phyloP scores from a whole-genome alignment of 2,797 vertebrate species.

The Brotogeris chrysoptera region DNA sequence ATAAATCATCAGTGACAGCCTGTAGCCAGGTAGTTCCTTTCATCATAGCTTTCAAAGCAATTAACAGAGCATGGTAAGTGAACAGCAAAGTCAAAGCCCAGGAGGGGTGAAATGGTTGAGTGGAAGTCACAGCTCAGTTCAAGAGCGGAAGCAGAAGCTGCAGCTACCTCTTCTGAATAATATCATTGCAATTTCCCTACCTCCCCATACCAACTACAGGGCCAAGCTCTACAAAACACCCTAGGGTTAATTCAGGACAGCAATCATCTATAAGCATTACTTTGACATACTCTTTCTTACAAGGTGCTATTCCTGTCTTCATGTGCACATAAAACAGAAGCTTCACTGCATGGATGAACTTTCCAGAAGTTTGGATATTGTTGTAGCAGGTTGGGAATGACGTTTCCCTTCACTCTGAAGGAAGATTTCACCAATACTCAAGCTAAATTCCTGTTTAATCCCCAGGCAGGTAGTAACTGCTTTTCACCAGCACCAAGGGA shows the following conservation, averaged over 20 bases:
- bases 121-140: background rate
- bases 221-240: background rate
- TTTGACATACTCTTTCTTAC: background rate
- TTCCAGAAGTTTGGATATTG: background rate
- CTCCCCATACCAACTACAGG: background rate
- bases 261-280: background rate
- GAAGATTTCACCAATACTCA: background rate
- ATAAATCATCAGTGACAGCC: background rate
- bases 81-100: background rate
- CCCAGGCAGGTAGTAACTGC: background rate
- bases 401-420: background rate
- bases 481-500: background rate
- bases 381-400: background rate
- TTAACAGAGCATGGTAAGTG: background rate
- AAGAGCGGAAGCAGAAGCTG: background rate
- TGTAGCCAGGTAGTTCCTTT: background rate
- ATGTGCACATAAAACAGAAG: background rate
- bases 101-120: background rate
- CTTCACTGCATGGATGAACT: background rate
- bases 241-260: background rate
- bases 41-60: background rate
- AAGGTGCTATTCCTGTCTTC: accelerated
- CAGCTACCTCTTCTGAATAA: background rate
- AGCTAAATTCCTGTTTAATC: background rate
- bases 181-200: background rate